Base-by-base conservation (phyloP, 2,888 invertebrate species). In the Lepidocyrtoides sp. region DNA sequence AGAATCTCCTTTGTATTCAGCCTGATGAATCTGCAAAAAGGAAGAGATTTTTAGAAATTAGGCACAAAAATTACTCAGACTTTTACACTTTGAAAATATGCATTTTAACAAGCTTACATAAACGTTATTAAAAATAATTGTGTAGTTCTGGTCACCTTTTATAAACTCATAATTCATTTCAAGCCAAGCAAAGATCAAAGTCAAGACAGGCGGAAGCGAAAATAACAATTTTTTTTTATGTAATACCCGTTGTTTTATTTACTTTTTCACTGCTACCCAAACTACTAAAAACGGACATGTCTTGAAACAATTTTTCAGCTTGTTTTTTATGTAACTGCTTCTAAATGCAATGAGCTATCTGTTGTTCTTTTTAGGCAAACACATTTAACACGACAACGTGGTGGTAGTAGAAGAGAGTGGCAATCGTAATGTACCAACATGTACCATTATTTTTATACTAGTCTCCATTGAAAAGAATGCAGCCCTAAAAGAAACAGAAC, bases 1-100 rank as follows among this genome's bases (percentile, higher is more conserved):
- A 20, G 92, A 93, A 75, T 94, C 93, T 48, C 94, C 94, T 92
- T 93, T 93, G 92, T 94, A 94, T 83, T 94, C 94, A 5, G 91
- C 89, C 63, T 93, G 93, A 91, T 94, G 94, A 91, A 94, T 93
- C 94, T 94, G 93, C 23, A 87, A 86, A 41, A 81, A 51, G 86
- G 48, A 92, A 88, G 26, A 54, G 14, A 60, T n/a, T n/a, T n/a
- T n/a, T 44, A n/a, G 57, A 85, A 77, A 75, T 60, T 44, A 26
- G 41, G 63, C 20, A 17, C 54, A 12, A 54, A 12, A 75, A n/a
- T 69, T n/a, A 23, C 29, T 8, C n/a, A n/a, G n/a, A n/a, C n/a
- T n/a, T n/a, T n/a, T n/a, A n/a, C n/a, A n/a, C n/a, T n/a, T n/a
- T n/a, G n/a, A n/a, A n/a, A n/a, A n/a, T n/a, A n/a, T n/a, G n/a